Evolutionary conservation across 2,888 invertebrate species (phyloP), one percentile per base, ranked within the genome.

Genomic region (Argynnis bischoffii): DNA sequence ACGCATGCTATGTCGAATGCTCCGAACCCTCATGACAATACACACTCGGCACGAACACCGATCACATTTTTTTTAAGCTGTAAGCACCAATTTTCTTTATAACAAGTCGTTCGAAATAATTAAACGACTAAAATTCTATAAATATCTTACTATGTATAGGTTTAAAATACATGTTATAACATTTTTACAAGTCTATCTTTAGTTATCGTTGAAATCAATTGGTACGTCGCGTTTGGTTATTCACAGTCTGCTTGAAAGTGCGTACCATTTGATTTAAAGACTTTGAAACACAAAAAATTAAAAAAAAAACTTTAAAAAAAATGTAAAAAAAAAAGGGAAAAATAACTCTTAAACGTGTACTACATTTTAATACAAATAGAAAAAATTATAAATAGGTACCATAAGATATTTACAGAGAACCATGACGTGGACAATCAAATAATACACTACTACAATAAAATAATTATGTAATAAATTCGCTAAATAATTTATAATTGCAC

Each of bases 31-130:
- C 86, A 84, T 87, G 89, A 91, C 91, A 91, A 89, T 89, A 90
- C 91, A 89, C 84, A 85, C 90, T 80, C 81, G 87, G 81, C 88
- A 85, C 72, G 68, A 80, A 83, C 84, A 85, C 84, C 89, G 82
- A 78, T 79, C 86, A 85, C 89, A 87, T 86, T 88, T 87, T 81
- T 85, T 89, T 87, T 92, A 92, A 92, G 92, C 92, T 90, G 90
- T 89, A 92, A 92, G 92, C 92, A 92, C 92, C 92, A 92, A 92
- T 90, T 92, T 92, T 92, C 88, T 89, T 92, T 91, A 91, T 92
- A 92, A 92, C 92, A 91, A 92, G 92, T 92, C 92, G 92, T 92
- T 92, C 90, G 89, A 92, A 92, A 92, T 92, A 92, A 90, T 90
- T 92, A 92, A 92, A 92, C 92, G 92, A 92, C 92, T 89, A 90